phyloP scores from a whole-genome alignment of 2,888 invertebrate species.

The Ormyrus rosae region DNA sequence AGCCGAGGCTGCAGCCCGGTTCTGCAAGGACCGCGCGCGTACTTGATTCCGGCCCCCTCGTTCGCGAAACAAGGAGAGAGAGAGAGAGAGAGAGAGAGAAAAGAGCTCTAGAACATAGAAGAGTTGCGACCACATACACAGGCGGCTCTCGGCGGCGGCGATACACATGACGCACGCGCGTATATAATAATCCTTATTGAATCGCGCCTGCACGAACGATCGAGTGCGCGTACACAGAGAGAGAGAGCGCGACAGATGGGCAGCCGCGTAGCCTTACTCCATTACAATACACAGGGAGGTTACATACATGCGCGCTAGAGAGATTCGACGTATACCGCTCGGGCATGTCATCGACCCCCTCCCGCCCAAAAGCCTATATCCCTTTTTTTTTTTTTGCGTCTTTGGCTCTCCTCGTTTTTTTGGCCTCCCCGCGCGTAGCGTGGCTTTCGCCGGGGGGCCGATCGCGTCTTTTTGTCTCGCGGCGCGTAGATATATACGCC shows the following conservation, averaged over 20 bases:
- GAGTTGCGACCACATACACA: not conserved
- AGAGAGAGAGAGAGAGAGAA: not conserved
- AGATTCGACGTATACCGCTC: not conserved
- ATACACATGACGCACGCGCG: not conserved
- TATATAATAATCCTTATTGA: conserved; percentile 52
- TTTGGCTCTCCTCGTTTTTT: not conserved
- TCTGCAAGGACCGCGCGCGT: not conserved
- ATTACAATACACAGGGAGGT: not conserved
- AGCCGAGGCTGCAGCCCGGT: no score
- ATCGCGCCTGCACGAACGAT: conserved; percentile 39
- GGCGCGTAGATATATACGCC: not conserved
- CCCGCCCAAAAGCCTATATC: conserved; percentile 11
- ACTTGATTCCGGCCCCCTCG: conserved; percentile 37
- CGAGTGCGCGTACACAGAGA: not conserved
- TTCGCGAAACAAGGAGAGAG: not conserved
- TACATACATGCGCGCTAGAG: not conserved
- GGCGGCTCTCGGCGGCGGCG: not conserved
- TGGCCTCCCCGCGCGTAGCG: not conserved
- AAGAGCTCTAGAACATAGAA: not conserved
- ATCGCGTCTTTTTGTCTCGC: not conserved
- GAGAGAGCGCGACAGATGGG: conserved; percentile 42
- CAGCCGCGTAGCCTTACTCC: conserved; percentile 7
- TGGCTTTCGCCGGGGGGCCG: not conserved
- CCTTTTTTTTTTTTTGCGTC: not conserved
- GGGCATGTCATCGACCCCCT: conserved; percentile 46